phyloP scores from a whole-genome alignment of 2,113 vertebrate species.

The Sminthopsis crassicaudata region DNA sequence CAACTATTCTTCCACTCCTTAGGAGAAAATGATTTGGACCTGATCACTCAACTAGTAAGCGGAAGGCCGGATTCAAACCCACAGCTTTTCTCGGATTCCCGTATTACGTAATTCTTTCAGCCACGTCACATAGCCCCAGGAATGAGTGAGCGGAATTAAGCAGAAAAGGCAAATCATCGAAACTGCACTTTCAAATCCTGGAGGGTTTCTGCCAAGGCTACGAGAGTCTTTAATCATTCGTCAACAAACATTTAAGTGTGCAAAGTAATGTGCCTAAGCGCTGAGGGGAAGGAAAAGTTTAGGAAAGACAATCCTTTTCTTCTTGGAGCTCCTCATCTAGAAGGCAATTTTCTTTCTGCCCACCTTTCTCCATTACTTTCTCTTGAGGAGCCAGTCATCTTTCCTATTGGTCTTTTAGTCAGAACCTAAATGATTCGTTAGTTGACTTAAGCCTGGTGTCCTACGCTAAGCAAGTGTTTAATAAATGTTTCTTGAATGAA shows the following conservation, averaged over 20 bases:
- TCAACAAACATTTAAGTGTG: background rate
- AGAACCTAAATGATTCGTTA: background rate
- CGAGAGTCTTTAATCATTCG: background rate
- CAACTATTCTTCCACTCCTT: background rate
- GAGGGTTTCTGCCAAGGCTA: background rate
- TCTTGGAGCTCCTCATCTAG: background rate
- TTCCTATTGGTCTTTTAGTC: background rate
- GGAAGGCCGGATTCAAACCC: background rate
- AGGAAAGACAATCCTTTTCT: background rate
- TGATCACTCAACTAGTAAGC: background rate
- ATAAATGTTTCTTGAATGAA: background rate
- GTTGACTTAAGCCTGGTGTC: background rate
- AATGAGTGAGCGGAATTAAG: background rate
- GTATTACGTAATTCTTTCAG: background rate
- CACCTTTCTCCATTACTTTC: background rate
- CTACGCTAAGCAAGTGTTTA: background rate
- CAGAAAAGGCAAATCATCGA: background rate
- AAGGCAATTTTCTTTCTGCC: background rate
- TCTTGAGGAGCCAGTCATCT: background rate
- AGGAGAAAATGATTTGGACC: background rate
- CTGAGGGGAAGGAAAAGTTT: background rate
- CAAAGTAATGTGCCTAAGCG: background rate
- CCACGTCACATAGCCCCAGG: background rate
- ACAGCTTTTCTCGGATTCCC: background rate
- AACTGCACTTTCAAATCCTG: background rate